A percentile compares a stretch with the other conserved stretches of the same genome.
phyloP scores from a whole-genome alignment of 2,113 vertebrate genomes.

The Procavia capensis region DNA sequence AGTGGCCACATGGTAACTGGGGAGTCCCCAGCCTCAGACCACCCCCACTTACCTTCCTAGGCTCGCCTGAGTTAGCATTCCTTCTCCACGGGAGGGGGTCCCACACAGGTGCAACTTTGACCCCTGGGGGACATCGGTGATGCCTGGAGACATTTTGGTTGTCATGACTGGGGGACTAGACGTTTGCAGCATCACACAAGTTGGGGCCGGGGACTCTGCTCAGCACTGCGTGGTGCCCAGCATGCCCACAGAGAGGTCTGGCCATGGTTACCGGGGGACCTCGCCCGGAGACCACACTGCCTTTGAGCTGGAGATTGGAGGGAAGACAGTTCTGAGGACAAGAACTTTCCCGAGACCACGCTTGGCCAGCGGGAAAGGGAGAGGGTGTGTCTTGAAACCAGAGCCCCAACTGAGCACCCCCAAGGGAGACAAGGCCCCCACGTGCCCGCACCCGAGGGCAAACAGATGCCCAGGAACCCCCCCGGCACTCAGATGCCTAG shows the following conservation, averaged over 20 bases:
- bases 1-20: not conserved
- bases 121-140: not conserved
- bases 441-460: not conserved
- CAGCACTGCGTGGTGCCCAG: too few relatives aligned
- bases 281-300: not conserved
- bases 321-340: not conserved
- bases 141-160: not conserved
- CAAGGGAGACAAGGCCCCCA: not conserved
- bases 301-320: not conserved
- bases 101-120: not conserved
- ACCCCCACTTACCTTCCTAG: not conserved
- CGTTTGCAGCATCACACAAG: not conserved
- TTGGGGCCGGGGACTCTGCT: too few relatives aligned
- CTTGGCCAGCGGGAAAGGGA: not conserved
- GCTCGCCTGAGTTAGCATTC: too few relatives aligned
- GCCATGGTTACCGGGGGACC: not conserved
- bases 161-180: fast-evolving
- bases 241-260: not conserved
- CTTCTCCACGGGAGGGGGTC: not conserved
- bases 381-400: not conserved
- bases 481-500: conserved; percentile 66
- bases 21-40: not conserved
- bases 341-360: too few relatives aligned
- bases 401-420: not conserved
- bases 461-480: not conserved